phyloP scores from a whole-genome alignment of 2,113 vertebrate genomes.

The Dissostichus mawsoni region DNA sequence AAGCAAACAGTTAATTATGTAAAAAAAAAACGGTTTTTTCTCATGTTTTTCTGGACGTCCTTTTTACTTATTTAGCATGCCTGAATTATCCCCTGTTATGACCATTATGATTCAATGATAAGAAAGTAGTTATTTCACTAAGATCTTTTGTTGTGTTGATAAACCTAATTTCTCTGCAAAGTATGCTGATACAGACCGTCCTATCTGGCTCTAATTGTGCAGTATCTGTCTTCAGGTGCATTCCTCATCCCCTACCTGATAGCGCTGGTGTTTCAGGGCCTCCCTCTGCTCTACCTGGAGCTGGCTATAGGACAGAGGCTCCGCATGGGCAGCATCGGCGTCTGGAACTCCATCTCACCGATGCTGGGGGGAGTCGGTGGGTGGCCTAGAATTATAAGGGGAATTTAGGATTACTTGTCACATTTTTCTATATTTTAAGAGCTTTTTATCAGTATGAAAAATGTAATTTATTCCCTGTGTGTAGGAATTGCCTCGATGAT shows the following conservation, averaged over 20 bases:
- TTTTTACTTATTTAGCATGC: background rate
- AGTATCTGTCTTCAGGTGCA: slow-evolving; percentile 83
- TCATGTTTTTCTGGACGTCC: background rate
- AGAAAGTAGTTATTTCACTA: background rate
- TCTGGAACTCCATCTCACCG: slow-evolving; percentile 90
- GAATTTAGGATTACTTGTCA: background rate
- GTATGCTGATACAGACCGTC: no score
- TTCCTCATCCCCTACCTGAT: slow-evolving; percentile 93
- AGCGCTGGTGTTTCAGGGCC: slow-evolving; percentile 89
- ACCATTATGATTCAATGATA: background rate
- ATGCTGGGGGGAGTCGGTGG: slow-evolving; percentile 89
- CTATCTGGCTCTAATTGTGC: no score
- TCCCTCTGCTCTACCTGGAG: slow-evolving; percentile 91
- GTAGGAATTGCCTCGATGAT: slow-evolving; percentile 84
- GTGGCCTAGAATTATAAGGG: slow-evolving; percentile 24
- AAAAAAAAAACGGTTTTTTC: no score
- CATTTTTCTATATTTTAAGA: background rate
- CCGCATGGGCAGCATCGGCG: slow-evolving; percentile 87
- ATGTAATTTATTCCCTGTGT: background rate
- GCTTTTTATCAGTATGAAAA: background rate
- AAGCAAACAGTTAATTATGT: slow-evolving; percentile 32
- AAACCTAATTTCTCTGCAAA: background rate
- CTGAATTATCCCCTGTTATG: background rate
- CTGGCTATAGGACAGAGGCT: slow-evolving; percentile 91
- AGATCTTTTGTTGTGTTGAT: background rate